Evolutionary conservation across 2,888 invertebrate genomes (phyloP).

Genomic region (Choristoneura rosaceana): DNA sequence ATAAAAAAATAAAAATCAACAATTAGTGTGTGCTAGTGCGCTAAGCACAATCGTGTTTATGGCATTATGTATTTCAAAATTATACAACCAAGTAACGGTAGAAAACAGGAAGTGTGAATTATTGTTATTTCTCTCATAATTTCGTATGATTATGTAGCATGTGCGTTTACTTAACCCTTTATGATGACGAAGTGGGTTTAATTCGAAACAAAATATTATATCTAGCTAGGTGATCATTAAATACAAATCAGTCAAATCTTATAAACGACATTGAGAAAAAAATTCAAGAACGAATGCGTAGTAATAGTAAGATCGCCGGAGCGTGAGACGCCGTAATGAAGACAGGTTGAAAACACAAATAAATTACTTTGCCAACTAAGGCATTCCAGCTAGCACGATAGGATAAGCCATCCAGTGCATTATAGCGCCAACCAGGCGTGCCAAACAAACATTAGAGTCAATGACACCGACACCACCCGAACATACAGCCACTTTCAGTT

Average conservation of each 20-base stretch:
- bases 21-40: neutral
- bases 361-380: constrained; percentile 73
- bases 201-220: neutral
- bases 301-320: constrained; percentile 61
- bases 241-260: constrained; percentile 11
- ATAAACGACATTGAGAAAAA: constrained; percentile 28
- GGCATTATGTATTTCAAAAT: constrained; percentile 7
- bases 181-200: neutral
- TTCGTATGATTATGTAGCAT: constrained; percentile 10
- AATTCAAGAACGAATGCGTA: constrained; percentile 56
- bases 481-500: constrained; percentile 82
- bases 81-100: constrained; percentile 11
- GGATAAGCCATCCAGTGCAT: constrained; percentile 65
- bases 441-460: constrained; percentile 83
- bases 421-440: constrained; percentile 71
- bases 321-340: constrained; percentile 55
- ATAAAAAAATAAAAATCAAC: neutral
- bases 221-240: neutral
- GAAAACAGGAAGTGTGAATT: constrained; percentile 24
- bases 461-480: constrained; percentile 83
- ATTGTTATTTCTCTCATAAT: constrained; percentile 16
- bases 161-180: constrained; percentile 23
- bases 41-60: neutral
- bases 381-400: constrained; percentile 74
- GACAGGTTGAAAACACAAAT: constrained; percentile 72